Conservation (phyloP, 2,888 invertebrate species). For the Lithodes maja region DNA sequence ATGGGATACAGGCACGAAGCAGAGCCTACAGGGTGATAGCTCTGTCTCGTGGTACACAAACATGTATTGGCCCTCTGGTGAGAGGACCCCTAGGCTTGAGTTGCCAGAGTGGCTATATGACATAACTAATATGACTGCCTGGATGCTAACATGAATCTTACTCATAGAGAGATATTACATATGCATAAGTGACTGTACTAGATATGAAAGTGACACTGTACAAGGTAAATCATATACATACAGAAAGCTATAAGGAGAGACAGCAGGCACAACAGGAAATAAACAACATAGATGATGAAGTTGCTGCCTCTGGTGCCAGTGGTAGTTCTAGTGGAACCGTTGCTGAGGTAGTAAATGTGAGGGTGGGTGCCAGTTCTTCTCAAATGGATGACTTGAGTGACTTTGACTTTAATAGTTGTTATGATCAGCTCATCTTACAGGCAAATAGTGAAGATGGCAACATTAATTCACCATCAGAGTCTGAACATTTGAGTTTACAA, state of each 20-base stretch:
- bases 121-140: no score
- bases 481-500: neutral
- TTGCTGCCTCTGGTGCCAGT: neutral
- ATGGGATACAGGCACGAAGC: no score
- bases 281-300: neutral
- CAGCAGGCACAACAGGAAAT: neutral
- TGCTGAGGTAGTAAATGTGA: neutral
- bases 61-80: no score
- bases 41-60: no score
- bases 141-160: no score
- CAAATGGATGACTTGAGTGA: neutral
- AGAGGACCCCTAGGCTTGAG: no score
- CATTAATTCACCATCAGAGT: neutral
- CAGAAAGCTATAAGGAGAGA: neutral
- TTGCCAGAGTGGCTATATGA: no score
- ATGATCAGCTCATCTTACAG: neutral
- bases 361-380: neutral
- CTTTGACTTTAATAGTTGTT: constrained; percentile 1
- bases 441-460: neutral
- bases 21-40: no score
- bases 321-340: neutral
- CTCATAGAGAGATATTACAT: no score
- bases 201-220: no score
- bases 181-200: no score
- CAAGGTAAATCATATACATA: no score